These are phyloP conservation scores for Istiophorus platypterus DNA, from an alignment of 2,113 vertebrate genomes.

Conservation along the genomic window DNA sequence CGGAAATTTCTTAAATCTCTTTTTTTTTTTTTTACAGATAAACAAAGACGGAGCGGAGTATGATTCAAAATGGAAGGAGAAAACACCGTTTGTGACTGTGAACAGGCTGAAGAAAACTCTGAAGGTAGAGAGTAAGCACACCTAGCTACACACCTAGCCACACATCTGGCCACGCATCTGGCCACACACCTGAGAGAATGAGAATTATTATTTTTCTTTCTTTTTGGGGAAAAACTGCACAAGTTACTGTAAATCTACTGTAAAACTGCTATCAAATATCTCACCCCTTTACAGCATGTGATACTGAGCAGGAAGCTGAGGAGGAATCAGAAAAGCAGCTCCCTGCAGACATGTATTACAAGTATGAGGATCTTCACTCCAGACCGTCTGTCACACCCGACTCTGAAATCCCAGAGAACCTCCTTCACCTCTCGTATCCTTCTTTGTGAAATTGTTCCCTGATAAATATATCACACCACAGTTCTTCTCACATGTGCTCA, in stretches of 20 bases:
- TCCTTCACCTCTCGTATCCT: conserved; percentile 92
- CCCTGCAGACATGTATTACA: conserved; percentile 84
- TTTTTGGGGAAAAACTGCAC: not conserved
- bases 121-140: conserved; percentile 24
- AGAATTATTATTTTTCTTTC: too few relatives aligned
- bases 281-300: conserved; percentile 9
- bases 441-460: not conserved
- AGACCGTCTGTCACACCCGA: conserved; percentile 82
- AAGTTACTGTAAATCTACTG: not conserved
- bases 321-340: conserved; percentile 49
- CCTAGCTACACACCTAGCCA: not conserved
- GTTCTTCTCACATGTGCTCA: not conserved
- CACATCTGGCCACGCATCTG: too few relatives aligned
- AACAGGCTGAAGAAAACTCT: not conserved
- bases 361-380: conserved; percentile 84
- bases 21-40: not conserved
- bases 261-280: not conserved
- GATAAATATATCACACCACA: not conserved
- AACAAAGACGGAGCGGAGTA: not conserved
- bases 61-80: conserved; percentile 26
- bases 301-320: not conserved
- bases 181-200: too few relatives aligned
- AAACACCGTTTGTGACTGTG: not conserved
- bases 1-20: not conserved
- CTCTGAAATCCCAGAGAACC: conserved; percentile 84